Evolutionary conservation across 2,113 vertebrate genomes (phyloP).

Genomic region (Centropristis striata): DNA sequence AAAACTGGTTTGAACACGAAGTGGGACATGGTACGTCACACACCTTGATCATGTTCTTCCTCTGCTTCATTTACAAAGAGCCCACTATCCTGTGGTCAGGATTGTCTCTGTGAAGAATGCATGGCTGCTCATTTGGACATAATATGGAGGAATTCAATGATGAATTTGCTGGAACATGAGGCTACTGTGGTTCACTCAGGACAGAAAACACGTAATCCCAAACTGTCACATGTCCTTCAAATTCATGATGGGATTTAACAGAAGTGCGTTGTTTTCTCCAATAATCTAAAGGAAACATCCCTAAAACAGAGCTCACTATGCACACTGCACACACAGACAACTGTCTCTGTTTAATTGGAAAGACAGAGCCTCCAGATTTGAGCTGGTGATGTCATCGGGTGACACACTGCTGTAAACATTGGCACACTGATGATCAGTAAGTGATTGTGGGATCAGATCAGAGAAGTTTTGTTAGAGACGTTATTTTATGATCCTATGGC

Average conservation of each 20-base stretch:
- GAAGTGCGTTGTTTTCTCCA: neutral
- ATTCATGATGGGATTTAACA: neutral
- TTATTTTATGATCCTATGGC: neutral
- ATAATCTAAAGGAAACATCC: neutral
- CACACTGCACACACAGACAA: constrained; percentile 4
- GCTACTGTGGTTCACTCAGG: constrained; percentile 22
- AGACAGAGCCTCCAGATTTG: constrained; percentile 10
- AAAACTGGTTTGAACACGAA: neutral
- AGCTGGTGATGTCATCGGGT: constrained; percentile 25
- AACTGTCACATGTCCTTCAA: neutral
- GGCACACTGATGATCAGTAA: neutral
- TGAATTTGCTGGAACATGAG: constrained; percentile 30
- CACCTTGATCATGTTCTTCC: neutral
- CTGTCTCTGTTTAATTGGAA: constrained; percentile 16
- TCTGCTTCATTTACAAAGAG: constrained; percentile 52
- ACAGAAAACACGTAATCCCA: neutral
- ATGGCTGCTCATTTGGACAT: constrained; percentile 62
- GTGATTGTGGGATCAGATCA: neutral
- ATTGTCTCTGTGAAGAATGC: constrained; percentile 40
- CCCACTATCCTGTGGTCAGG: constrained; percentile 31
- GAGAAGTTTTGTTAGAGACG: neutral
- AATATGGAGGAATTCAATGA: constrained; percentile 50
- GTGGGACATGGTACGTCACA: neutral
- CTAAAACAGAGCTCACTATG: neutral
- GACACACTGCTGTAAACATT: neutral